A percentile compares a stretch with the other conserved stretches of the same genome.
Conservation (phyloP, 2,888 invertebrate species). For the Theretra japonica region DNA sequence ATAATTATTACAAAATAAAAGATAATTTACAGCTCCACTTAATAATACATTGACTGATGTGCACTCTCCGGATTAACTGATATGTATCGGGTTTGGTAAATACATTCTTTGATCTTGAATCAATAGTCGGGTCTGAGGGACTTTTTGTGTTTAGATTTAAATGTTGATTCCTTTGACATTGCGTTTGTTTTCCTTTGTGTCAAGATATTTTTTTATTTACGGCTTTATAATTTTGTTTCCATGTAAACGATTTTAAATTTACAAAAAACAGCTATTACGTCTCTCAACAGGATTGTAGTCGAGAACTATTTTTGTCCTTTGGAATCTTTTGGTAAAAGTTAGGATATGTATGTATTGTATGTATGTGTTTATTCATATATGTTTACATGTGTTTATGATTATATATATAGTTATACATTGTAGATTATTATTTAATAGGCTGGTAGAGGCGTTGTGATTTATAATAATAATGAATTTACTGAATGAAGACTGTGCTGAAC, state of each 20-base stretch:
- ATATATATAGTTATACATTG: too few relatives aligned
- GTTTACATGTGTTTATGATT: too few relatives aligned
- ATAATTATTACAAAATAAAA: slow-evolving; percentile 70
- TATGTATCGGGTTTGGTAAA: slow-evolving; percentile 29
- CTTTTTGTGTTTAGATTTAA: slow-evolving; percentile 9
- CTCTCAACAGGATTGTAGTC: too few relatives aligned
- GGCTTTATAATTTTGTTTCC: background rate
- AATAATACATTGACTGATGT: slow-evolving; percentile 56
- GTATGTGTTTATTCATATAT: too few relatives aligned
- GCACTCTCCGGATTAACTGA: slow-evolving; percentile 21
- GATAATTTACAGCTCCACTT: slow-evolving; percentile 56
- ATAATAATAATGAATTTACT: too few relatives aligned
- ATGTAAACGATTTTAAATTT: background rate
- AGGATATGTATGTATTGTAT: too few relatives aligned
- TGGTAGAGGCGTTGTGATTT: too few relatives aligned
- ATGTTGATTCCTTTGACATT: background rate
- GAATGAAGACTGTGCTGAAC: too few relatives aligned
- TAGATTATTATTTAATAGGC: too few relatives aligned
- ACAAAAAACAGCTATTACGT: too few relatives aligned
- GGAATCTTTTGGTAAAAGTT: too few relatives aligned
- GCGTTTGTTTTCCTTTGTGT: background rate
- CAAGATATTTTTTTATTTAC: background rate
- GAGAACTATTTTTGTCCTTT: too few relatives aligned
- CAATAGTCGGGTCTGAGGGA: background rate
- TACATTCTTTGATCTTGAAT: slow-evolving; percentile 21